Evolutionary conservation across 1,140 invertebrate species (phyloP).

Genomic region (Tetragonula clypearis): DNA sequence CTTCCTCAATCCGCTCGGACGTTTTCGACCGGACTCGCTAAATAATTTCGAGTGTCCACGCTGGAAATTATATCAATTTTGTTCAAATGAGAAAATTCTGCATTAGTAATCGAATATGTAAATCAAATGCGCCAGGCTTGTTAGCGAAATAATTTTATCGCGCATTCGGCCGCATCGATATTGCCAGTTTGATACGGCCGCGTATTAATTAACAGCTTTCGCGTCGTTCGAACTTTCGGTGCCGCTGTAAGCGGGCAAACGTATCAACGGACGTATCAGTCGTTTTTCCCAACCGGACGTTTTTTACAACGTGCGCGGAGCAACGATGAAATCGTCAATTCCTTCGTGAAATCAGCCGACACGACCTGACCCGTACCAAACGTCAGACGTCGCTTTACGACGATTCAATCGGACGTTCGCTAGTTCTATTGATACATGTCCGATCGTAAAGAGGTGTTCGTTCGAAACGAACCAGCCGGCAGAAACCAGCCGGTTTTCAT

Average conservation of each 20-base stretch:
- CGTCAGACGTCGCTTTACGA: constrained; percentile 7
- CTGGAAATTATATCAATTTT: not conserved
- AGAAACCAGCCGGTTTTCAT: not conserved
- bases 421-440: not conserved
- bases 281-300: not conserved
- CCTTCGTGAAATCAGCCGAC: not conserved
- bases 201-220: not conserved
- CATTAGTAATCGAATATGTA: not conserved
- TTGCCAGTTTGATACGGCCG: not conserved
- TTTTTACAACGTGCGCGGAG: not conserved
- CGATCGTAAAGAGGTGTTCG: not conserved
- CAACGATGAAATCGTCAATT: not conserved
- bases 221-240: not conserved
- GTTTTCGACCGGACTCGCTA: too few species aligned
- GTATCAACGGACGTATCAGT: too few species aligned
- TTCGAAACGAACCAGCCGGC: not conserved
- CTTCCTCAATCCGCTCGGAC: too few species aligned
- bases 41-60: not conserved
- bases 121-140: not conserved
- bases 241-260: too few species aligned
- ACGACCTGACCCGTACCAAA: too few species aligned
- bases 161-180: not conserved
- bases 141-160: not conserved
- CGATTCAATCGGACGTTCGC: not conserved
- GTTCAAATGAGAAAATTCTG: not conserved